Percentiles rank a stretch among this genome's conserved stretches.
phyloP scores from a whole-genome alignment of 2,888 invertebrate genomes.

The Chirona hameri region DNA sequence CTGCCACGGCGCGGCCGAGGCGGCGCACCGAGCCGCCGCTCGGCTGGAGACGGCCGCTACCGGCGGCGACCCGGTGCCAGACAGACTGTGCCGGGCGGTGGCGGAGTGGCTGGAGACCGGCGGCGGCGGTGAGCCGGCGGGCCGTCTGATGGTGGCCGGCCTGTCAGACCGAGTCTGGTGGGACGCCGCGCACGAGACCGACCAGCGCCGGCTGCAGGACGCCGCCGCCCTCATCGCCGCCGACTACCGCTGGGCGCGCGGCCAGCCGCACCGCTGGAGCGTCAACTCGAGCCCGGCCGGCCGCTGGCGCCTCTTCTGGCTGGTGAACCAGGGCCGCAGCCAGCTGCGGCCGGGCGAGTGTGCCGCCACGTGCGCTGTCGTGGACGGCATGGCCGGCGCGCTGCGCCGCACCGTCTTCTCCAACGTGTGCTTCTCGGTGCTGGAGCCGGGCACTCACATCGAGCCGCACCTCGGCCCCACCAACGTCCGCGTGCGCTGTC shows the following conservation, averaged over 20 bases:
- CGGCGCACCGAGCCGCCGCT: not conserved
- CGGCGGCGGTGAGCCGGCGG: not conserved
- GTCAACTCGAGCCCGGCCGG: not conserved
- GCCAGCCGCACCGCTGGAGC: not conserved
- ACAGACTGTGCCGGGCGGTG: not conserved
- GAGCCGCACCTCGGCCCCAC: not conserved
- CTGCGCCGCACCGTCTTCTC: not conserved
- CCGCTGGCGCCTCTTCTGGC: not conserved
- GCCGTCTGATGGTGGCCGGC: not conserved
- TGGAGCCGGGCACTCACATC: not conserved
- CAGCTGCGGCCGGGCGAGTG: not conserved
- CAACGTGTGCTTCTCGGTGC: slow-evolving; percentile 9
- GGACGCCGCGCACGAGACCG: not conserved
- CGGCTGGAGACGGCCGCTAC: not conserved
- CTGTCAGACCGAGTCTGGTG: not conserved
- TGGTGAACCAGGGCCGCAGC: not conserved
- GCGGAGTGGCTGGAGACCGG: not conserved
- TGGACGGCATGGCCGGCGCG: not conserved
- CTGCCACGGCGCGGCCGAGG: not conserved
- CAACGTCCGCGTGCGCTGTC: not conserved
- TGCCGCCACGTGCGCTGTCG: not conserved
- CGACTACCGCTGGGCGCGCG: not conserved
- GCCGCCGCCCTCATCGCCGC: not conserved
- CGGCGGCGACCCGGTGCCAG: not conserved
- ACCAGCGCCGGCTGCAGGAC: not conserved